Evolutionary conservation across 2,888 invertebrate genomes (phyloP).

Genomic region (Chloromyia formosa): DNA sequence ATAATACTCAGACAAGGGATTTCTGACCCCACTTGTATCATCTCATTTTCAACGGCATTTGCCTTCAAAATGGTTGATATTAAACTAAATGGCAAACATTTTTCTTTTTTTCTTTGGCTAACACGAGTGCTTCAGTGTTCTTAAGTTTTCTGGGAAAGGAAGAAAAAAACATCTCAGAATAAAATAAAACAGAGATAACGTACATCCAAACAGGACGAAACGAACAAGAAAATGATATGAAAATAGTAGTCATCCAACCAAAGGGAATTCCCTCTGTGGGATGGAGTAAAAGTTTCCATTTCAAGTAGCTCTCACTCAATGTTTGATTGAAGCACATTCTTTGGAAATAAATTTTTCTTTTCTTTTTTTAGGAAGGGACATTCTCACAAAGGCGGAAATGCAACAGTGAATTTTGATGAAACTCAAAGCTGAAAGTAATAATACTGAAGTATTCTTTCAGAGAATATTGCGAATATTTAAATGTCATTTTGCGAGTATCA

Average conservation of each 20-base stretch:
- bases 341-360: too few relatives aligned
- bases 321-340: too few relatives aligned
- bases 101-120: not conserved
- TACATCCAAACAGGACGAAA: too few relatives aligned
- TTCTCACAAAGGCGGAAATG: too few relatives aligned
- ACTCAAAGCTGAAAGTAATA: too few relatives aligned
- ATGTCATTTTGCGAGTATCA: too few relatives aligned
- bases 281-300: not conserved
- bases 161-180: not conserved
- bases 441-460: too few relatives aligned
- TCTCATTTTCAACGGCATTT: conserved; percentile 7
- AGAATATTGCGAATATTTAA: too few relatives aligned
- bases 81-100: conserved; percentile 7
- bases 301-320: not conserved
- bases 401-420: too few relatives aligned
- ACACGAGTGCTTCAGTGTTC: not conserved
- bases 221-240: not conserved
- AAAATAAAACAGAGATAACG: too few relatives aligned
- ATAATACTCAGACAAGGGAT: not conserved
- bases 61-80: conserved; percentile 1
- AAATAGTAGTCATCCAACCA: not conserved
- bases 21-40: not conserved
- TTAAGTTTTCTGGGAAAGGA: not conserved
- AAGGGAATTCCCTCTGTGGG: conserved; percentile 1
- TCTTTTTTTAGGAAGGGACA: too few relatives aligned